phyloP scores from a whole-genome alignment of 2,888 invertebrate species.

The Matsumyia berberina region DNA sequence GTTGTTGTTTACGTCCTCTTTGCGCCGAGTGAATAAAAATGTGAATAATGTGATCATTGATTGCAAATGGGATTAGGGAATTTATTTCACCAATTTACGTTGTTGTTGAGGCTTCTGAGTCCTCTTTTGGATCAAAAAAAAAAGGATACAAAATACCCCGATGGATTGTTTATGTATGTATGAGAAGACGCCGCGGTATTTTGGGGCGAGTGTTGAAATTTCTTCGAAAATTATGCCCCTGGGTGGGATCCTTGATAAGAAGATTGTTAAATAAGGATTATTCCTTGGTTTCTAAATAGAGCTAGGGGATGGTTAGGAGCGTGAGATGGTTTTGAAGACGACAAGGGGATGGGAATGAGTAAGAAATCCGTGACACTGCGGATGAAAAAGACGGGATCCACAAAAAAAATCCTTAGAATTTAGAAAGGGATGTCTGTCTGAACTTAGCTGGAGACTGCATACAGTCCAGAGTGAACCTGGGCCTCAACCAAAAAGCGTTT shows the following conservation, averaged over 20 bases:
- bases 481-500: too few species aligned
- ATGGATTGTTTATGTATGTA: constrained; percentile 41
- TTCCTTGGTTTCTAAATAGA: neutral
- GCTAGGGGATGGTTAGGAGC: neutral
- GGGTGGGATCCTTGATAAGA: constrained; percentile 64
- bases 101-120: constrained; percentile 38
- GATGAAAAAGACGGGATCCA: too few species aligned
- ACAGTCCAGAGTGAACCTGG: too few species aligned
- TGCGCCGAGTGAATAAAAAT: constrained; percentile 60
- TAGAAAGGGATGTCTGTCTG: too few species aligned
- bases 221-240: constrained; percentile 39
- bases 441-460: too few species aligned
- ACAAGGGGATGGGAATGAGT: too few species aligned
- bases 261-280: constrained; percentile 66
- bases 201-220: constrained; percentile 11
- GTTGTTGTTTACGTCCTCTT: too few species aligned
- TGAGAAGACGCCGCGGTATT: constrained; percentile 20
- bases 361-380: too few species aligned
- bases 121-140: constrained; percentile 29
- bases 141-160: constrained; percentile 33
- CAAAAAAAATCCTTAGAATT: too few species aligned
- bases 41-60: constrained; percentile 76
- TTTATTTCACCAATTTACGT: constrained; percentile 74
- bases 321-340: too few species aligned
- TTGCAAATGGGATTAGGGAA: constrained; percentile 76